phyloP scores from a whole-genome alignment of 1,140 invertebrate species.

The Hycleus phaleratus region DNA sequence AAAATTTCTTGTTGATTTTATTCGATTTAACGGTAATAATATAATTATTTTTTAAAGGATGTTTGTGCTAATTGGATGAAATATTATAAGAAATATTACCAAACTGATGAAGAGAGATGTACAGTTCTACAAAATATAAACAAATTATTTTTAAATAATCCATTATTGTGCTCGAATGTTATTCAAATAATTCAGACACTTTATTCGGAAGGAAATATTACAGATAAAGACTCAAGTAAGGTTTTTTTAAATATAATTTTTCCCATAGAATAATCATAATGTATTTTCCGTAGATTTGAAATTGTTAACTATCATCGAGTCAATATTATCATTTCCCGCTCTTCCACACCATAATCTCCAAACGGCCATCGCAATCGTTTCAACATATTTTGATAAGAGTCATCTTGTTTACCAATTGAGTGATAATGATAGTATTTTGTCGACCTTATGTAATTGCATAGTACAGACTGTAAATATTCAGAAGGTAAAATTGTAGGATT shows the following conservation, averaged over 20 bases:
- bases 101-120: background rate
- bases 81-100: background rate
- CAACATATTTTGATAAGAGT: no score
- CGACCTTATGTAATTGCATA: constrained; percentile 1
- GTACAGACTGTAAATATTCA: constrained; percentile 1
- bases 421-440: no score
- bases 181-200: constrained; percentile 10
- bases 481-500: background rate
- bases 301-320: no score
- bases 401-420: no score
- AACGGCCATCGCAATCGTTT: no score
- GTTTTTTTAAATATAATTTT: no score
- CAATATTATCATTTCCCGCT: no score
- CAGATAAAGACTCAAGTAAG: constrained; percentile 13
- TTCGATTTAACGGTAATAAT: background rate
- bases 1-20: background rate
- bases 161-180: constrained; percentile 6
- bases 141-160: constrained; percentile 8
- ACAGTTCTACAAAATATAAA: background rate
- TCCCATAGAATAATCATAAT: no score
- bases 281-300: no score
- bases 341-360: no score
- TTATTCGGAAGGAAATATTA: constrained; percentile 8
- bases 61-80: constrained; percentile 1
- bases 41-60: background rate